A percentile compares a stretch with the other conserved stretches of the same genome.
These are phyloP conservation scores for Heliocidaris erythrogramma DNA, from an alignment of 35 echinoderm and acorn worm genomes.

Conservation along the genomic window DNA sequence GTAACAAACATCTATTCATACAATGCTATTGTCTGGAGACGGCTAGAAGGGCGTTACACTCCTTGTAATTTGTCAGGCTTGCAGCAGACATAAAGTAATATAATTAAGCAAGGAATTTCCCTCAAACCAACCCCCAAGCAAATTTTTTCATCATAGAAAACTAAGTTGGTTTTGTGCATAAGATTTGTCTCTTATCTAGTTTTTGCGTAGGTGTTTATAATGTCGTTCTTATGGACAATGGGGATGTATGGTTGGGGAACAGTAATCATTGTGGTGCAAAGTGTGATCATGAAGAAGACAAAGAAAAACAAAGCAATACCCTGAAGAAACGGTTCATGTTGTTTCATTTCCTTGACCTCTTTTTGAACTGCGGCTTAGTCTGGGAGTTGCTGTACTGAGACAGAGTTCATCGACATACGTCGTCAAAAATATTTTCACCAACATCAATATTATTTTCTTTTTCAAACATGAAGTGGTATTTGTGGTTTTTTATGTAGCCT, in stretches of 20 bases:
- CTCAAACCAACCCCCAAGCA: no score
- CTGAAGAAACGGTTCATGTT: neutral
- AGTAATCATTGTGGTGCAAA: neutral
- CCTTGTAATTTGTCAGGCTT: no score
- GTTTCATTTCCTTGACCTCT: neutral
- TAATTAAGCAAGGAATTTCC: no score
- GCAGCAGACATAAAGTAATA: no score
- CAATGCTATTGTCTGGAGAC: no score
- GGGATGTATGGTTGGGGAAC: neutral
- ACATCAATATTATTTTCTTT: neutral
- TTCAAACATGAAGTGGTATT: neutral
- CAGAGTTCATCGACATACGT: neutral
- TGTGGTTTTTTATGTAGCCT: neutral
- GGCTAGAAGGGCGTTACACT: no score
- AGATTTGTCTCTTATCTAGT: neutral
- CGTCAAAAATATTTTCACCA: neutral
- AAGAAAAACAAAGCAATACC: neutral
- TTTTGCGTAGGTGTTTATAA: neutral
- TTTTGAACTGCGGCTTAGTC: neutral
- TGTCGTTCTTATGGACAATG: neutral
- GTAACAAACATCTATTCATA: no score
- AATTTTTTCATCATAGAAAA: no score
- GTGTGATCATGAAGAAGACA: neutral
- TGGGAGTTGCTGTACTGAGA: neutral
- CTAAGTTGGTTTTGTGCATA: no score